Percentiles rank a stretch among this genome's conserved stretches.
Conservation (phyloP, 2,888 invertebrate genomes). For the Drosophila pseudotakahashii region DNA sequence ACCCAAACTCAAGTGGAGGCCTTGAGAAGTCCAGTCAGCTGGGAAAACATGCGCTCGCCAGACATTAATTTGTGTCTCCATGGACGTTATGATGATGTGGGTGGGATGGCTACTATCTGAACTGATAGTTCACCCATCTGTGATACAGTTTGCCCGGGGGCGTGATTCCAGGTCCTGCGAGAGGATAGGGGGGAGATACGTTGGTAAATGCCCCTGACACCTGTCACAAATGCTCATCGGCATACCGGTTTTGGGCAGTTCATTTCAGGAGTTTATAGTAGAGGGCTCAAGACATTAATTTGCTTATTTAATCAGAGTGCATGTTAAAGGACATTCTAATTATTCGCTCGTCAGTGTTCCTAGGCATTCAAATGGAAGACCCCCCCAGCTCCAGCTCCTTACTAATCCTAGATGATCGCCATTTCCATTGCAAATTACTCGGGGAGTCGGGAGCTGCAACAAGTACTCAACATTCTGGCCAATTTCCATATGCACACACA, state of each 20-base stretch:
- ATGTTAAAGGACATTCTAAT: conserved; percentile 16
- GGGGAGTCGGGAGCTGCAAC: background rate
- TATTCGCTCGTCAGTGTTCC: conserved; percentile 7
- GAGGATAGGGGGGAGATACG: too few species aligned
- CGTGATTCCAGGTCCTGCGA: background rate
- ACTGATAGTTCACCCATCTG: background rate
- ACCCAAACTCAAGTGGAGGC: background rate
- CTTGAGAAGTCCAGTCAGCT: conserved; percentile 7
- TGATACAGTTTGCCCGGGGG: background rate
- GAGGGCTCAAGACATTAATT: conserved; percentile 2
- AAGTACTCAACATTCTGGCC: background rate
- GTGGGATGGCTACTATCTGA: background rate
- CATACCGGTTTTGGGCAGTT: background rate
- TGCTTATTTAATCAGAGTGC: conserved; percentile 27
- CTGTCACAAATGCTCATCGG: conserved; percentile 59
- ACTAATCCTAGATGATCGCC: background rate
- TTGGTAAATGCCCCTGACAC: conserved; percentile 31
- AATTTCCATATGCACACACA: conserved; percentile 21
- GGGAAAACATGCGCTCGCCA: conserved; percentile 5
- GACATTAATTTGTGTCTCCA: conserved; percentile 25
- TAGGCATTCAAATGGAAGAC: too few species aligned
- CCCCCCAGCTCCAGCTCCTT: too few species aligned
- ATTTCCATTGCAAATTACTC: conserved; percentile 2
- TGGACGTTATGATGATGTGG: background rate
- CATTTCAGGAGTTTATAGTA: background rate